Conservation (phyloP, 2,888 invertebrate species). For the Limnephilus auricula region DNA sequence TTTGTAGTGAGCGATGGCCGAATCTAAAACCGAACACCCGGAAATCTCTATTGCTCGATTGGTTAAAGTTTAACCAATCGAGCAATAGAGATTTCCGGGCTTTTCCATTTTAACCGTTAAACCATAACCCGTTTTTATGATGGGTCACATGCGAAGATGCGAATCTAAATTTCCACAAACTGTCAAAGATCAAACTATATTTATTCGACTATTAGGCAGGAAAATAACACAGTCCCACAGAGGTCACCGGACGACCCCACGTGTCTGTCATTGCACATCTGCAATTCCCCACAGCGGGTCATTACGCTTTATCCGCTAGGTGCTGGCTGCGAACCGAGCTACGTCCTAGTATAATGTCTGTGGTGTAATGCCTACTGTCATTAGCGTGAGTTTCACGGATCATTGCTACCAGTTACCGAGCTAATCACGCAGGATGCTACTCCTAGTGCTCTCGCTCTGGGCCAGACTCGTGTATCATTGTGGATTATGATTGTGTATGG, state of each 20-base stretch:
- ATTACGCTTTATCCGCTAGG: not conserved
- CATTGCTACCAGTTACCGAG: not conserved
- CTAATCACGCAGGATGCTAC: not conserved
- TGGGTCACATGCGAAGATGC: no score
- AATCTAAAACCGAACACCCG: no score
- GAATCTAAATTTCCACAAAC: no score
- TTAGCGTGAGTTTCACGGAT: not conserved
- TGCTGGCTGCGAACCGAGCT: not conserved
- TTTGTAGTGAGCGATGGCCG: no score
- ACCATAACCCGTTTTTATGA: no score
- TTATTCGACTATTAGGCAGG: not conserved
- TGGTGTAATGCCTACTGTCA: not conserved
- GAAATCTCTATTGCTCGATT: no score
- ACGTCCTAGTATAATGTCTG: no score
- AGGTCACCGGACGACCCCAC: constrained; percentile 2
- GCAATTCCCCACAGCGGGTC: not conserved
- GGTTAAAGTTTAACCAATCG: no score
- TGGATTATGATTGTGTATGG: not conserved
- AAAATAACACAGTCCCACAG: not conserved
- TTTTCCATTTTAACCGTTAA: no score
- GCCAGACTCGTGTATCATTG: not conserved
- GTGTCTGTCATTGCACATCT: not conserved
- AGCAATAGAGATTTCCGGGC: no score
- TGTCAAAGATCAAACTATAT: not conserved
- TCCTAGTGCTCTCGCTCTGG: not conserved